A percentile compares a stretch with the other conserved stretches of the same genome.
These are phyloP conservation scores for Forbesichthys agassizii DNA, from an alignment of 2,113 vertebrate species.

Conservation along the genomic window DNA sequence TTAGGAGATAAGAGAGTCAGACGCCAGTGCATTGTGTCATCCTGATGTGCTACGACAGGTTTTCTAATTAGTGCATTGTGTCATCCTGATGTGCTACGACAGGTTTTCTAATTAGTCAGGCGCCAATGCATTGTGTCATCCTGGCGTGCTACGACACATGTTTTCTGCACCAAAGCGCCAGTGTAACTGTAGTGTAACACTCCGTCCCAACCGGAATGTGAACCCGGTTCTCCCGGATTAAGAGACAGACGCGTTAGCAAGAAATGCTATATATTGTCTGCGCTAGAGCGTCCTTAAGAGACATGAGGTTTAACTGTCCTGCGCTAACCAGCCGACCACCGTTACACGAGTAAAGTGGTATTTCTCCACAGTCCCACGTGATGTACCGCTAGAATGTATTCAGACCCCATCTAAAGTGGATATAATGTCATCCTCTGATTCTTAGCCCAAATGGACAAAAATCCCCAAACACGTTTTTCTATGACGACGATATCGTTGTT, in stretches of 20 bases:
- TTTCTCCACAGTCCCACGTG: background rate
- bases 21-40: conserved; percentile 23
- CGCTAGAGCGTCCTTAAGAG: too few relatives aligned
- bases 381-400: conserved; percentile 73
- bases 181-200: too few relatives aligned
- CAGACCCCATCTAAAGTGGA: conserved; percentile 46
- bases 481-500: conserved; percentile 7
- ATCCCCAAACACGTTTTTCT: conserved; percentile 40
- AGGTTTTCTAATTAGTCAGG: too few relatives aligned
- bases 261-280: too few relatives aligned
- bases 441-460: conserved; percentile 40
- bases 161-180: background rate
- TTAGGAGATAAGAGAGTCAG: conserved; percentile 29
- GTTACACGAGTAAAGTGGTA: background rate
- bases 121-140: conserved; percentile 24
- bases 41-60: conserved; percentile 6
- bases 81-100: background rate
- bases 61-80: conserved; percentile 19
- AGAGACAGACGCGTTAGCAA: too few relatives aligned
- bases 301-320: too few relatives aligned
- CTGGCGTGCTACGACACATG: conserved; percentile 5
- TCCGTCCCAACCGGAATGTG: too few relatives aligned
- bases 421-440: conserved; percentile 31
- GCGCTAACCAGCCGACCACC: too few relatives aligned
- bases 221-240: too few relatives aligned